These are phyloP conservation scores for Coccyzus lansbergi DNA, from an alignment of 2,797 vertebrate species.

Conservation along the genomic window DNA sequence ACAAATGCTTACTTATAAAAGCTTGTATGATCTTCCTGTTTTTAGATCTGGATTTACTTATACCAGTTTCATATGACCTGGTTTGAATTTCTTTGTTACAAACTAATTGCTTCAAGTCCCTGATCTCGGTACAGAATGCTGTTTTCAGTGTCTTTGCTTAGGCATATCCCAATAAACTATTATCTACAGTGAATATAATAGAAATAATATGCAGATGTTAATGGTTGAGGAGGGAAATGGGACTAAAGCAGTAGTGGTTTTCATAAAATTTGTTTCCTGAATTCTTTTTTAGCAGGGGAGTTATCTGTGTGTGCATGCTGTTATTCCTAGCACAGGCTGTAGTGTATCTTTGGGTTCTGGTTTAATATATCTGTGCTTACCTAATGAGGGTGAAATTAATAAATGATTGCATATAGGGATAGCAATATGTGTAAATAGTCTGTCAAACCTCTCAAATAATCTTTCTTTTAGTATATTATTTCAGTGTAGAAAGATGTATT, in stretches of 20 bases:
- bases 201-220: neutral
- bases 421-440: neutral
- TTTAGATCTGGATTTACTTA: neutral
- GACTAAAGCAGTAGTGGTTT: neutral
- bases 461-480: neutral
- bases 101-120: neutral
- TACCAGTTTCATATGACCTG: neutral
- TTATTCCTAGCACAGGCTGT: neutral
- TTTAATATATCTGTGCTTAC: neutral
- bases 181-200: neutral
- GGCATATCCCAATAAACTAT: neutral
- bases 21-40: neutral
- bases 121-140: neutral
- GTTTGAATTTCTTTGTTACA: neutral
- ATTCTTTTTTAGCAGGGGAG: neutral
- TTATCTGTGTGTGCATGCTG: neutral
- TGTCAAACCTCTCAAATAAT: neutral
- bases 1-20: neutral
- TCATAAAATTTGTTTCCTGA: neutral
- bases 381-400: neutral
- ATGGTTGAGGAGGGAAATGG: neutral
- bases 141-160: neutral
- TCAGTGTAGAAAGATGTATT: neutral
- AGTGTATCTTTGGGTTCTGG: neutral
- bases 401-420: neutral